These are phyloP conservation scores for Cephalophus harveyi DNA, from an alignment of 2,113 vertebrate species.

Conservation along the genomic window DNA sequence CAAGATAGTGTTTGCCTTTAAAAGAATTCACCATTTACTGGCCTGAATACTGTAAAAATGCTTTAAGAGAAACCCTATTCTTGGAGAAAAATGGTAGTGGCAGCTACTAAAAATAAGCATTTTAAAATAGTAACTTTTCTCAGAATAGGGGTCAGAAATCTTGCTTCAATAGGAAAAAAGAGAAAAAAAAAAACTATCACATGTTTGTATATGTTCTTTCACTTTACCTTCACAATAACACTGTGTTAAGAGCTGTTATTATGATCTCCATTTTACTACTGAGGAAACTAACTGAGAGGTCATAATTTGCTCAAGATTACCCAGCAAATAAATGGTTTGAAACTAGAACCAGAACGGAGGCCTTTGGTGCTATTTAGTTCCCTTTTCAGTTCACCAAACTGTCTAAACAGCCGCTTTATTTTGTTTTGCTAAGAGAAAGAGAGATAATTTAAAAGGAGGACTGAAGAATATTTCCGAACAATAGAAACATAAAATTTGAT, in stretches of 20 bases:
- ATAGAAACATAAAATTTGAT: neutral
- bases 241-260: neutral
- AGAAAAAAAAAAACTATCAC: neutral
- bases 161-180: neutral
- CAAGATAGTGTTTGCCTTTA: neutral
- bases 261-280: neutral
- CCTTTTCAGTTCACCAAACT: neutral
- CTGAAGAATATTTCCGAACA: neutral
- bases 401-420: neutral
- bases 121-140: slow-evolving; percentile 47
- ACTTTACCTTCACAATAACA: neutral
- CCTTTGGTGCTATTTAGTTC: neutral
- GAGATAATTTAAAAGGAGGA: slow-evolving; percentile 10
- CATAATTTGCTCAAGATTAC: neutral
- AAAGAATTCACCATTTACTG: slow-evolving; percentile 25
- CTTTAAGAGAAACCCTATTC: slow-evolving; percentile 26
- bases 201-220: neutral
- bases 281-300: neutral
- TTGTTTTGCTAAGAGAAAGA: slow-evolving; percentile 38
- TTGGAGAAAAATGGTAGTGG: slow-evolving; percentile 29
- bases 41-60: neutral
- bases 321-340: neutral
- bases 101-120: slow-evolving; percentile 40
- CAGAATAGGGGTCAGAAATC: neutral
- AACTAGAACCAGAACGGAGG: neutral